phyloP scores from a whole-genome alignment of 2,797 vertebrate species.

The Poeciliopsis infans region DNA sequence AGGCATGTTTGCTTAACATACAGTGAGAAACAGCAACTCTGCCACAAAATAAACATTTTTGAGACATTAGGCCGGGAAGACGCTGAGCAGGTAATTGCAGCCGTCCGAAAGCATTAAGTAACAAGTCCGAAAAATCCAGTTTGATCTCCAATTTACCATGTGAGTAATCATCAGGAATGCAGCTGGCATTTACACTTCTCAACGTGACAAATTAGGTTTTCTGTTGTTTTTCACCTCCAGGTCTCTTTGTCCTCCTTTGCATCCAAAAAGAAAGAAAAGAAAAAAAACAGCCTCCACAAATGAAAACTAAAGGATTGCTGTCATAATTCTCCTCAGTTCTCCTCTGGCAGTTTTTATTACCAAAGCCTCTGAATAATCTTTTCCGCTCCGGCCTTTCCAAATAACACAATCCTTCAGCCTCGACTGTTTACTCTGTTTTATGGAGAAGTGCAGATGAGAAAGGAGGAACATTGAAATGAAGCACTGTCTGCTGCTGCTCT shows the following conservation, averaged over 20 bases:
- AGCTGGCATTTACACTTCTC: constrained; percentile 55
- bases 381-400: constrained; percentile 64
- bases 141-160: constrained; percentile 45
- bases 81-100: constrained; percentile 13
- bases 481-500: constrained; percentile 51
- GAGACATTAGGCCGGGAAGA: constrained; percentile 14
- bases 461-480: constrained; percentile 68
- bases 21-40: constrained; percentile 1
- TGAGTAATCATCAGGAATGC: constrained; percentile 53
- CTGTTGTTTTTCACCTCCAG: constrained; percentile 56
- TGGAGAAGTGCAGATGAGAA: constrained; percentile 60
- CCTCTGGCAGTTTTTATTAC: constrained; percentile 75
- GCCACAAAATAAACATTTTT: constrained; percentile 11
- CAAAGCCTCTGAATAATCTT: constrained; percentile 71
- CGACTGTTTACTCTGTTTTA: constrained; percentile 68
- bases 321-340: constrained; percentile 73
- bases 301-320: constrained; percentile 70
- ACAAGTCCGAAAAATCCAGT: constrained; percentile 38
- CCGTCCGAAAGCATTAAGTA: constrained; percentile 26
- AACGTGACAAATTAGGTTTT: constrained; percentile 56
- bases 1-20: constrained; percentile 46
- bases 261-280: constrained; percentile 37
- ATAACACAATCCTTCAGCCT: constrained; percentile 72
- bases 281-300: constrained; percentile 57
- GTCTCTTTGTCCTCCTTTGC: constrained; percentile 59